phyloP scores from a whole-genome alignment of 2,888 invertebrate species.

The Scaptomyza tumidula region DNA sequence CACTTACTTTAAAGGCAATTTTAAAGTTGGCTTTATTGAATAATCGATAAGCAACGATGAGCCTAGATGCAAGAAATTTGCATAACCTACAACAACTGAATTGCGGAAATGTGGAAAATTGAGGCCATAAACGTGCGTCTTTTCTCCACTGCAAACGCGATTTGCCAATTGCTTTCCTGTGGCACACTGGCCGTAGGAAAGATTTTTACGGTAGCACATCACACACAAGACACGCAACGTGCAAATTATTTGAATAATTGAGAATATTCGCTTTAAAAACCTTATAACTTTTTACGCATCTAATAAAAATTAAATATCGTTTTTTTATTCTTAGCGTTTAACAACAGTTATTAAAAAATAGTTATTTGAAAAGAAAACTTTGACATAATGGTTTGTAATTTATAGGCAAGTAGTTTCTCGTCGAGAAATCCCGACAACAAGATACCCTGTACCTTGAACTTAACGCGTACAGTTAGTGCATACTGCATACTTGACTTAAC shows the following conservation, averaged over 20 bases:
- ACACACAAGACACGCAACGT: background rate
- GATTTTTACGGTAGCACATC: slow-evolving; percentile 3
- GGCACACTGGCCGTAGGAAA: slow-evolving; percentile 20
- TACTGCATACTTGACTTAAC: too few species aligned
- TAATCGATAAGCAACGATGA: background rate
- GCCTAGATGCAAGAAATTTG: slow-evolving; percentile 27
- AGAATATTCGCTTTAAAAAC: background rate
- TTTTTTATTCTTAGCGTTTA: too few species aligned
- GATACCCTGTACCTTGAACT: too few species aligned
- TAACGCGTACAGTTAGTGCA: too few species aligned
- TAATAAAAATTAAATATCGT: too few species aligned
- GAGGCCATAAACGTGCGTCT: slow-evolving; percentile 28
- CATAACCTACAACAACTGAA: slow-evolving; percentile 17
- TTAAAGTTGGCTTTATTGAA: slow-evolving; percentile 1
- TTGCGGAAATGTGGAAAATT: slow-evolving; percentile 31
- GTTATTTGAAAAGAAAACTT: too few species aligned
- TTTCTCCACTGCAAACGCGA: slow-evolving; percentile 22
- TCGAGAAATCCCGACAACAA: too few species aligned
- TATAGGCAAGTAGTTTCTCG: too few species aligned
- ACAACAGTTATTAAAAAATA: too few species aligned
- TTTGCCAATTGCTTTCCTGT: slow-evolving; percentile 27
- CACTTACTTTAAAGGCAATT: slow-evolving; percentile 18
- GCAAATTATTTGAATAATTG: background rate
- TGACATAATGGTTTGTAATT: too few species aligned
- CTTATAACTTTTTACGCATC: background rate